Conservation (phyloP, 1,140 invertebrate genomes). For the Uloborus diversus region DNA sequence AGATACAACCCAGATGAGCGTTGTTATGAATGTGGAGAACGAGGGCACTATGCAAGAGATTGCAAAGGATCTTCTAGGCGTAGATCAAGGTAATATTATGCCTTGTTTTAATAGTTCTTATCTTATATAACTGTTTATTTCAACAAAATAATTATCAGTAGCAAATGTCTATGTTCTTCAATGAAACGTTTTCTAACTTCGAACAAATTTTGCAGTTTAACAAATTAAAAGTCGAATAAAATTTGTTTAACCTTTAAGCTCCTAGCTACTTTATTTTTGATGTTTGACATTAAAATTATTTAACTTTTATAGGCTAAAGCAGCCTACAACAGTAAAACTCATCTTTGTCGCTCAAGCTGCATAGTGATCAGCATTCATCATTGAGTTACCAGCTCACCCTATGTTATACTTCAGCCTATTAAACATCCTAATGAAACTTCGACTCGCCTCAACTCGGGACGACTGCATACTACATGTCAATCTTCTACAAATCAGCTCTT, state of each 20-base stretch:
- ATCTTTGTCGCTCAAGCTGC: constrained; percentile 50
- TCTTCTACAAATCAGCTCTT: constrained; percentile 37
- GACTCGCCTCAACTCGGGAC: constrained; percentile 24
- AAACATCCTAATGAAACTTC: constrained; percentile 26
- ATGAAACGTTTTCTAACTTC: too few relatives aligned
- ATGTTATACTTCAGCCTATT: constrained; percentile 15
- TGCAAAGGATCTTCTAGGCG: constrained; percentile 70
- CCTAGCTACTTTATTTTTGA: not conserved
- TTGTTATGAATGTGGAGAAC: constrained; percentile 91
- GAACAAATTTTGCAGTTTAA: too few relatives aligned
- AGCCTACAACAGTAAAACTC: constrained; percentile 46
- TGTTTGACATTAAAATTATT: constrained; percentile 51
- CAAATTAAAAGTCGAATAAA: not conserved
- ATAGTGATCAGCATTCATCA: constrained; percentile 51
- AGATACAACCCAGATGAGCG: constrained; percentile 83
- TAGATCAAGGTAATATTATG: constrained; percentile 2
- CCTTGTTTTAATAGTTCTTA: not conserved
- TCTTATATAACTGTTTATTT: not conserved
- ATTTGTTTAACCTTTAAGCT: not conserved
- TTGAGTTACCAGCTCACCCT: constrained; percentile 39
- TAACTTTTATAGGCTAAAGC: constrained; percentile 57
- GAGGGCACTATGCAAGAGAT: constrained; percentile 90
- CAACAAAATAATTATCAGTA: not conserved
- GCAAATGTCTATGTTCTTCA: too few relatives aligned
- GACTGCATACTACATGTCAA: constrained; percentile 18